Base-by-base conservation (phyloP, 2,888 invertebrate species). In the Nysson spinosus region DNA sequence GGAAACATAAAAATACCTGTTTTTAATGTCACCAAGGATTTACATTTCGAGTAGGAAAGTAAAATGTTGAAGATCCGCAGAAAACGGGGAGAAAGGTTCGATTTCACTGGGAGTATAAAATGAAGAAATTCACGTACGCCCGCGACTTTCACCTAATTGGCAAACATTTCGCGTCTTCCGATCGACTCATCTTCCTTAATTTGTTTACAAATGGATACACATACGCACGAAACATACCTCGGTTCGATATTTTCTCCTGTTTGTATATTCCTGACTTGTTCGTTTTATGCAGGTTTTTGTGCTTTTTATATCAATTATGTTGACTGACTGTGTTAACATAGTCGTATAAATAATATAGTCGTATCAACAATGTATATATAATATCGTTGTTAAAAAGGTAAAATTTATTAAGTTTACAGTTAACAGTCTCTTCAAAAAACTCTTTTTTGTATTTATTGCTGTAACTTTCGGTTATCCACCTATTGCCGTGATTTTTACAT, bases 141-240 rank as follows among this genome's bases (percentile, higher is more conserved):
- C 6, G 9, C 9, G 11, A 68, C 68, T 69, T 69, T 69, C 69
- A 58, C 68, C 47, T 46, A 58, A 68, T 55, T 49, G 51, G 12
- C n/a, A 40, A 54, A 14, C 58, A 46, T 22, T 39, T 20, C 37
- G 17, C 37, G 32, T 32, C 35, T 12, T 16, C 35, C 6, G 11
- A 4, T 6, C 1, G 5, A 14, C 20, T 26, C 19, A 20, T 37
- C 22, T 46, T 16, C 11, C 12, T 12, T 12, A 20, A 35, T 26
- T 44, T 19, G 12, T n/a, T 4, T 17, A 52, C 14, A 26, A 24
- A 12, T 35, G 12, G 32, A 43, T 37, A 37, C 5, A 7, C 32
- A 22, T 16, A 16, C 19, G 22, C 24, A 24, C 4, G 7, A 9
- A 34, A 34, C n/a, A n/a, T n/a, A n/a, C n/a, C n/a, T 24, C 24